phyloP scores from a whole-genome alignment of 2,797 vertebrate species.

The Coranthus polyacanthus region DNA sequence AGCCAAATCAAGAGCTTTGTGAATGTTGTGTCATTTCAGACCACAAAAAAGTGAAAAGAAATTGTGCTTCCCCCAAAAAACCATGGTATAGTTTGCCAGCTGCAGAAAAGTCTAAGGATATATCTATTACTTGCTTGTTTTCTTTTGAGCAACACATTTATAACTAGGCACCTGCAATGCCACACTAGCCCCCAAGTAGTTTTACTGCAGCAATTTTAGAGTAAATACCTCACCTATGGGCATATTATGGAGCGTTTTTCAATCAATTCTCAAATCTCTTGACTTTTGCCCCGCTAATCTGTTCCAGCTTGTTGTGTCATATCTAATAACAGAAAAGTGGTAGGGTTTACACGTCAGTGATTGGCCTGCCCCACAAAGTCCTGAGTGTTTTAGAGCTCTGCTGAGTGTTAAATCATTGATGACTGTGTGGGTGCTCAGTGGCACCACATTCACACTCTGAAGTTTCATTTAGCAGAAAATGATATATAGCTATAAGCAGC shows the following conservation, averaged over 20 bases:
- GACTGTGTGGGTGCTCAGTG: constrained; percentile 60
- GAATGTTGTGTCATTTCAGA: too few relatives aligned
- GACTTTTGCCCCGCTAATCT: constrained; percentile 36
- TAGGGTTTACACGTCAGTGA: constrained; percentile 34
- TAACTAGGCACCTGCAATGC: neutral
- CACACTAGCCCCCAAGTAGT: constrained; percentile 1
- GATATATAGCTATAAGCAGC: constrained; percentile 76
- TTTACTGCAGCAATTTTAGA: constrained; percentile 10
- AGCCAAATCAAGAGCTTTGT: too few relatives aligned
- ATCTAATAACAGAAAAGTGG: constrained; percentile 52
- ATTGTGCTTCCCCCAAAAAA: too few relatives aligned
- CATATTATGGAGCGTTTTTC: constrained; percentile 36
- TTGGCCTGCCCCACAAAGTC: constrained; percentile 47
- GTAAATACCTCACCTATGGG: constrained; percentile 41
- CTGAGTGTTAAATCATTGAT: constrained; percentile 75
- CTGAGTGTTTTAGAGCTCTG: constrained; percentile 64
- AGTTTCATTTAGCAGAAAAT: constrained; percentile 80
- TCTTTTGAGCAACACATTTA: neutral
- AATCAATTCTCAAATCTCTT: constrained; percentile 44
- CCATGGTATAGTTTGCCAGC: too few relatives aligned
- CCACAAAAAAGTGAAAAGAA: too few relatives aligned
- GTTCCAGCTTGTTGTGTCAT: constrained; percentile 42
- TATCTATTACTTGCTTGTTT: neutral
- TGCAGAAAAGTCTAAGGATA: neutral
- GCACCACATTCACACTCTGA: constrained; percentile 65